These are phyloP conservation scores for Callaeas wilsoni DNA, from an alignment of 2,113 vertebrate genomes.

Conservation along the genomic window DNA sequence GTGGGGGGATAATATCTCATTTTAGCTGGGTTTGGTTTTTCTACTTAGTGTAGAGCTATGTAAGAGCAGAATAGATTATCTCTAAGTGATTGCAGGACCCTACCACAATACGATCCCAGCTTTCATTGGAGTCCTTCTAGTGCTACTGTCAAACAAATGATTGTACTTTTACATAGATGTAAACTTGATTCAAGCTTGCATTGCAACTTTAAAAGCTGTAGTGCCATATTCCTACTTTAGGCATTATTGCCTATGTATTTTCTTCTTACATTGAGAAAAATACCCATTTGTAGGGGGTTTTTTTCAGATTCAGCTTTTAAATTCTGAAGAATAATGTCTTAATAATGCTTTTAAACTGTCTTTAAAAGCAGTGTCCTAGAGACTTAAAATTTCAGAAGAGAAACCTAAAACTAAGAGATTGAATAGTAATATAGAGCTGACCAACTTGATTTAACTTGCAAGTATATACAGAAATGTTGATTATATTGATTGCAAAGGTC, in stretches of 20 bases:
- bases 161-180: background rate
- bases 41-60: background rate
- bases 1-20: background rate
- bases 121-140: background rate
- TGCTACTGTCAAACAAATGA: background rate
- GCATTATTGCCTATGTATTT: background rate
- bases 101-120: background rate
- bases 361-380: background rate
- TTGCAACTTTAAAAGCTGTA: background rate
- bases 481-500: conserved; percentile 7
- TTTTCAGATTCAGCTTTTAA: background rate
- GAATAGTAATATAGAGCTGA: background rate
- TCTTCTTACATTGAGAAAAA: background rate
- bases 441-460: conserved; percentile 54
- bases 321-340: background rate
- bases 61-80: background rate
- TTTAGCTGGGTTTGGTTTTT: background rate
- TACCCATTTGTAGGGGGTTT: background rate
- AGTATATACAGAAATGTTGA: conserved; percentile 35
- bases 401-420: background rate
- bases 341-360: background rate
- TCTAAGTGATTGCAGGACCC: background rate
- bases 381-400: background rate
- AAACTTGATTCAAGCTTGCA: background rate
- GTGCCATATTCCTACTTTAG: background rate